Percentiles rank a stretch among this genome's conserved stretches.
phyloP scores from a whole-genome alignment of 2,797 vertebrate species.

The Delichon dasypus region DNA sequence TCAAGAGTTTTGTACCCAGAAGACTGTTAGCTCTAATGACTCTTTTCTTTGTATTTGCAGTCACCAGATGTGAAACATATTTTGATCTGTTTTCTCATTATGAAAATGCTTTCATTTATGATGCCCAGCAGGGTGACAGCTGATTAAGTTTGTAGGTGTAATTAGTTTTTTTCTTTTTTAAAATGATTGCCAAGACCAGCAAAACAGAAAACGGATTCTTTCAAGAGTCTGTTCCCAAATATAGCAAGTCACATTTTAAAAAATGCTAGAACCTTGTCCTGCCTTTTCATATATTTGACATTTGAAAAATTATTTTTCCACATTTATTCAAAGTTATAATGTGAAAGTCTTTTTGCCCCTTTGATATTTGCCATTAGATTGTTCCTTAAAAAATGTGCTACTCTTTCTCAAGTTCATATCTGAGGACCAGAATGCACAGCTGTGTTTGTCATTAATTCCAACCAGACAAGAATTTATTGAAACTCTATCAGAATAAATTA shows the following conservation, averaged over 20 bases:
- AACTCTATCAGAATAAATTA: neutral
- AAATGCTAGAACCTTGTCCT: neutral
- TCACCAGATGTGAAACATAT: neutral
- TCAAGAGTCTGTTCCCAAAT: neutral
- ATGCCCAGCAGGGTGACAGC: neutral
- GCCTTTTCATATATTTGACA: neutral
- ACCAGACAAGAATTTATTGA: neutral
- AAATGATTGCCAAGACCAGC: neutral
- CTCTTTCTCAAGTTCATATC: neutral
- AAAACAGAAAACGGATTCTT: neutral
- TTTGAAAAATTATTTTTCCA: neutral
- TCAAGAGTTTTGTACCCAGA: neutral
- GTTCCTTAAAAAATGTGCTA: neutral
- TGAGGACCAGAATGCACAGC: neutral
- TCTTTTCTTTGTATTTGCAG: neutral
- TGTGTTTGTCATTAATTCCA: neutral
- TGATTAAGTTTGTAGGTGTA: constrained; percentile 12
- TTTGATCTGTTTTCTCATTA: constrained; percentile 39
- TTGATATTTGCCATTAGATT: neutral
- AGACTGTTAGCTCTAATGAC: neutral
- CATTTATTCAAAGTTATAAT: neutral
- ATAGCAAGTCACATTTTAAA: neutral
- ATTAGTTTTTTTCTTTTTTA: neutral
- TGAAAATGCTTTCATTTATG: constrained; percentile 14
- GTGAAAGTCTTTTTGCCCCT: neutral